Evolutionary conservation across 2,888 invertebrate species (phyloP).

Genomic region (Helleia helle): DNA sequence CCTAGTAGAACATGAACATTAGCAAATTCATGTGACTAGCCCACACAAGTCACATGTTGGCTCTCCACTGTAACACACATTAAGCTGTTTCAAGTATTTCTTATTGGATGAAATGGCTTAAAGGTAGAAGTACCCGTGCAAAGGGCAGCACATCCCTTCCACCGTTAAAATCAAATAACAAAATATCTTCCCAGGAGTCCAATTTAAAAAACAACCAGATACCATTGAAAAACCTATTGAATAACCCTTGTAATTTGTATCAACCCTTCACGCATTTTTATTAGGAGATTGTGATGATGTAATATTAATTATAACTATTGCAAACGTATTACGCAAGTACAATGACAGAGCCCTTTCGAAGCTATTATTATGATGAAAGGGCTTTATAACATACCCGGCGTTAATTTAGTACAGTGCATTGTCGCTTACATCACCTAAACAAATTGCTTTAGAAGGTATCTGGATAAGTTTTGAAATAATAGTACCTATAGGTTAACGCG

Average conservation of each 20-base stretch:
- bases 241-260: not conserved
- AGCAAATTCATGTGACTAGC: too few relatives aligned
- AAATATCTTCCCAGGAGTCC: too few relatives aligned
- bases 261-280: conserved; percentile 1
- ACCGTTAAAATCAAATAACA: not conserved
- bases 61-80: too few relatives aligned
- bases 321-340: conserved; percentile 4
- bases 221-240: not conserved
- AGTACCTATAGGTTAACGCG: not conserved
- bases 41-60: too few relatives aligned
- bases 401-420: conserved; percentile 5
- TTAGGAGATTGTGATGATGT: conserved; percentile 5
- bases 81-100: too few relatives aligned
- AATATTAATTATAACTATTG: conserved; percentile 7
- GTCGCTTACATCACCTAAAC: conserved; percentile 2
- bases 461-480: conserved; percentile 1
- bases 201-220: too few relatives aligned
- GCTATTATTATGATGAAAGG: conserved; percentile 9
- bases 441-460: conserved; percentile 5
- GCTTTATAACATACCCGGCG: conserved; percentile 4
- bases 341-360: conserved; percentile 12
- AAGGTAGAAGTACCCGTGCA: too few relatives aligned
- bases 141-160: too few relatives aligned
- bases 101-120: too few relatives aligned
- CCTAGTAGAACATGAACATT: too few relatives aligned